phyloP scores from a whole-genome alignment of 2,888 invertebrate species.

The Bimastos eiseni region DNA sequence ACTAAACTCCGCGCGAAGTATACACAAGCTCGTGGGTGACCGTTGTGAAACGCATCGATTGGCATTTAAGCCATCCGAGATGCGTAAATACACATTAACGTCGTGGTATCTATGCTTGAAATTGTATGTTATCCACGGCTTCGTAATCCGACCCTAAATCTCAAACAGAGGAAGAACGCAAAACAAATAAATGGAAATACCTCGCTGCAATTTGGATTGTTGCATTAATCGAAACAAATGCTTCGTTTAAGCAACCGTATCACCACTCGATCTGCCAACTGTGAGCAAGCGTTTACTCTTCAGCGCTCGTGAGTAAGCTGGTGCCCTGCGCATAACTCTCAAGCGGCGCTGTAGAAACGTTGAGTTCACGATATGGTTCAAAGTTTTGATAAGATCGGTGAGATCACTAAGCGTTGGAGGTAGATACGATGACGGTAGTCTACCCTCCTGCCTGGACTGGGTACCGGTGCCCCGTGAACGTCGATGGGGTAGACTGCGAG shows the following conservation, averaged over 20 bases:
- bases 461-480: not conserved
- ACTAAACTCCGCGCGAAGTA: too few species aligned
- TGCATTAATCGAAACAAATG: not conserved
- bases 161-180: not conserved
- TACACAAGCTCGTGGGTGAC: too few species aligned
- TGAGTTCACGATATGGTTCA: too few species aligned
- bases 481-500: constrained; percentile 15
- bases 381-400: too few species aligned
- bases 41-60: not conserved
- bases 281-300: not conserved
- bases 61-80: not conserved
- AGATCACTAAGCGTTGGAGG: not conserved
- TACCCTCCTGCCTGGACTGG: constrained; percentile 28
- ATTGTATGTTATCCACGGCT: not conserved
- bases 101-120: not conserved
- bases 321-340: too few species aligned
- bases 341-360: too few species aligned
- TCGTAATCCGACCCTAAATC: not conserved
- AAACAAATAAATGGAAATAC: not conserved
- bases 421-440: not conserved
- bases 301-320: too few species aligned
- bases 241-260: not conserved
- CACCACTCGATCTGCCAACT: not conserved
- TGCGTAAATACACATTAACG: not conserved
- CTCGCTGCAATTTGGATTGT: not conserved